phyloP scores from a whole-genome alignment of 2,888 invertebrate genomes.

The Tolmerus cingulatus region DNA sequence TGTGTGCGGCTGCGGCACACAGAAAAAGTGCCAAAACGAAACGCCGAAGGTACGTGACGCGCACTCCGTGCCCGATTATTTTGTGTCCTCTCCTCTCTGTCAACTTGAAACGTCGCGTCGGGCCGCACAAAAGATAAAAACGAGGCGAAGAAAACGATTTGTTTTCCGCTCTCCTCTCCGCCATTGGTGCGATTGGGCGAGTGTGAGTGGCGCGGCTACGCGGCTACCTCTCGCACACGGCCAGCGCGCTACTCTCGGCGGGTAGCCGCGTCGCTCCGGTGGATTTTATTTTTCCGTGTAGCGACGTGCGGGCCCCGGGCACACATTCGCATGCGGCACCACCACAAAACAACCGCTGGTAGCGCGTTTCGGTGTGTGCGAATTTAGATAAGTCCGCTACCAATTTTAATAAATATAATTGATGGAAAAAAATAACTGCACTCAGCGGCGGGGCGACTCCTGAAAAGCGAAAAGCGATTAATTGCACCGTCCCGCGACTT shows the following conservation, averaged over 20 bases:
- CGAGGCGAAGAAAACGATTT: neutral
- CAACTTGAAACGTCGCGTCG: neutral
- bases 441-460: neutral
- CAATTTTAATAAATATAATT: constrained; percentile 17
- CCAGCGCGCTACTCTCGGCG: constrained; percentile 9
- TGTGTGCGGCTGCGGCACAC: neutral
- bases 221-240: constrained; percentile 20
- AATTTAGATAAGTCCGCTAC: constrained; percentile 30
- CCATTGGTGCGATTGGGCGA: neutral
- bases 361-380: neutral
- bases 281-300: constrained; percentile 30
- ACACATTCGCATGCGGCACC: neutral
- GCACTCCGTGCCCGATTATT: constrained; percentile 23
- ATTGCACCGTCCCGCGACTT: neutral
- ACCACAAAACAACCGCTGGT: constrained; percentile 7
- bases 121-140: neutral
- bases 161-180: constrained; percentile 29
- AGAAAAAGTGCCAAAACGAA: constrained; percentile 12
- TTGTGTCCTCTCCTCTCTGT: constrained; percentile 37
- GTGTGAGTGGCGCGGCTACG: neutral
- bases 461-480: neutral
- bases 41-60: constrained; percentile 30
- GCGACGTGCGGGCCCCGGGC: neutral
- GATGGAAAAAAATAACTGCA: neutral
- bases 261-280: neutral